phyloP scores from a whole-genome alignment of 2,113 vertebrate species.

The Pseudorhombus dupliciocellatus region DNA sequence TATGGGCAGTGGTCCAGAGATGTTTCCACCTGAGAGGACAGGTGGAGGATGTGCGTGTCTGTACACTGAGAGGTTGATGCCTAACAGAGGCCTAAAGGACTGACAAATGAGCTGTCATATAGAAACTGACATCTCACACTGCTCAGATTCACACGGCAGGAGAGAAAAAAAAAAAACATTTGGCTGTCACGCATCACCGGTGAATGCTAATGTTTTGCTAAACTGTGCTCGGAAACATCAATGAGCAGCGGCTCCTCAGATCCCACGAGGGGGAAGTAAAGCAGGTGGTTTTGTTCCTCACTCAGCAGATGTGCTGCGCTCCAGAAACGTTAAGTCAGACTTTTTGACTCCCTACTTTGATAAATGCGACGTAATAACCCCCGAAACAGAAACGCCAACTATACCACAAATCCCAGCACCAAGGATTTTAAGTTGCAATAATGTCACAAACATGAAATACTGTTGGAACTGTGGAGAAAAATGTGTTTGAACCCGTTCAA shows the following conservation, averaged over 20 bases:
- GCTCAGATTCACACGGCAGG: conserved; percentile 43
- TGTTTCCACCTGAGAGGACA: conserved; percentile 71
- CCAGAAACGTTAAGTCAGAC: conserved; percentile 36
- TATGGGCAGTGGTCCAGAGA: conserved; percentile 56
- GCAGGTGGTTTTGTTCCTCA: conserved; percentile 42
- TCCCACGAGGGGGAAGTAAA: conserved; percentile 40
- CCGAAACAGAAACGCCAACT: conserved; percentile 18
- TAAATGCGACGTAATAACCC: conserved; percentile 21
- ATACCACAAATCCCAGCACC: conserved; percentile 13
- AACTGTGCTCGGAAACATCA: conserved; percentile 57
- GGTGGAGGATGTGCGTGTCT: conserved; percentile 49
- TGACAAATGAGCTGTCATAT: conserved; percentile 75
- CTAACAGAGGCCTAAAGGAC: conserved; percentile 57
- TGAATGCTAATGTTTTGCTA: conserved; percentile 73
- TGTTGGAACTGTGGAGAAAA: conserved; percentile 3
- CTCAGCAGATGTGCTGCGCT: conserved; percentile 50
- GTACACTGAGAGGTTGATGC: conserved; percentile 52
- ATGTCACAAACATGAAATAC: not conserved
- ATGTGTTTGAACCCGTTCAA: not conserved
- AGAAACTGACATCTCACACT: conserved; percentile 66
- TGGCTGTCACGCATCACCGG: conserved; percentile 60
- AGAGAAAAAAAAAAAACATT: conserved; percentile 42
- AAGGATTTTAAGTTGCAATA: conserved; percentile 6
- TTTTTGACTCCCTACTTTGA: conserved; percentile 51
- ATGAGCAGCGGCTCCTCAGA: conserved; percentile 16